These are phyloP conservation scores for Danio choprae DNA, from an alignment of 2,797 vertebrate genomes.

Conservation along the genomic window DNA sequence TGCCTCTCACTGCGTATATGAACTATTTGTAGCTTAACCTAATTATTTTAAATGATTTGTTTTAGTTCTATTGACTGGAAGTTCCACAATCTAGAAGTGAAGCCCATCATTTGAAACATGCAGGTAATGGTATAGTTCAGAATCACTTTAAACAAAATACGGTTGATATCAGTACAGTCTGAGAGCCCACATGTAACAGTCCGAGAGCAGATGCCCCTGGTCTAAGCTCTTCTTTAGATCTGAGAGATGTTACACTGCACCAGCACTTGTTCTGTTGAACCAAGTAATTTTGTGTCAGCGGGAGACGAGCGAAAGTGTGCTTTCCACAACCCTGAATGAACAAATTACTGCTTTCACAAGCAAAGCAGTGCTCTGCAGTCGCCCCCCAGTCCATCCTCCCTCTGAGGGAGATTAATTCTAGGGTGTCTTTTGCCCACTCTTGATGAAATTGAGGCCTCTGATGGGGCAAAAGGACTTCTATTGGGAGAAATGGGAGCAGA, in stretches of 20 bases:
- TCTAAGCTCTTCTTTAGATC: constrained; percentile 45
- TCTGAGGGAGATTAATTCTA: constrained; percentile 68
- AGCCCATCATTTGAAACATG: too few species aligned
- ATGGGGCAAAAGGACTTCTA: constrained; percentile 72
- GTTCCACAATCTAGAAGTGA: too few species aligned
- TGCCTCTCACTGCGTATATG: too few species aligned
- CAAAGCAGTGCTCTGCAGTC: constrained; percentile 65
- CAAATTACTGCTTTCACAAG: constrained; percentile 76
- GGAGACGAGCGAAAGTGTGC: constrained; percentile 60
- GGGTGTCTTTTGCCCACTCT: constrained; percentile 69
- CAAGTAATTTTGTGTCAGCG: constrained; percentile 73
- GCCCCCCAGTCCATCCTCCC: constrained; percentile 44
- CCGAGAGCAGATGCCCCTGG: constrained; percentile 65
- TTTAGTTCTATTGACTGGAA: too few species aligned
- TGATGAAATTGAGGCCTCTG: constrained; percentile 76
- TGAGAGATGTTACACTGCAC: constrained; percentile 62
- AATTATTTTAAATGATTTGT: too few species aligned
- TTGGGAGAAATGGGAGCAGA: constrained; percentile 73
- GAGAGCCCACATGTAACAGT: constrained; percentile 52
- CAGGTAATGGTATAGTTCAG: too few species aligned
- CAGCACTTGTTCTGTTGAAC: constrained; percentile 72
- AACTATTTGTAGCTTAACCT: too few species aligned
- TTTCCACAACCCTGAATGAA: constrained; percentile 71
- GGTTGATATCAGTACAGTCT: background rate
- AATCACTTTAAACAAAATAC: background rate